Evolutionary conservation across 2,797 vertebrate genomes (phyloP), one percentile per base, ranked within the genome.

Genomic region (Eutrigla gurnardus): DNA sequence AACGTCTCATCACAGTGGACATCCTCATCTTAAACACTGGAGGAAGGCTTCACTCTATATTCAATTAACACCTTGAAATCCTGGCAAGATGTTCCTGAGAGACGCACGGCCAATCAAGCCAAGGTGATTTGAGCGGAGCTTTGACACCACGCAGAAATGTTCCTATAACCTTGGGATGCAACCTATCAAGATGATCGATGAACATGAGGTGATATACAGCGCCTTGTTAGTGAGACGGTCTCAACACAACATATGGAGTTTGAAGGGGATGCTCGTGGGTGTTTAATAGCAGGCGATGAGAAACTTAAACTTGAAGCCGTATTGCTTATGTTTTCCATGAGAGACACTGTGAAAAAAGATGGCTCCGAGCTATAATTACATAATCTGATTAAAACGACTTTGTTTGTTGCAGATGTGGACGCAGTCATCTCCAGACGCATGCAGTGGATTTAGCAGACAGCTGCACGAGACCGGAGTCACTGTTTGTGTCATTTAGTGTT

Each of bases 31-130:
- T 14, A 17, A 67, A 65, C 53, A 60, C 45, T 2, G 10, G 9
- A 59, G 45, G 36, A 53, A 1, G 40, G 54, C 25, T 60, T 63
- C n/a, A n/a, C 40, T 7, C 46, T 10, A 17, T 14, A 18, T 79
- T 79, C 73, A 65, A 63, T 70, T 54, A 69, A 49, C 45, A 65
- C 74, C 71, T 65, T 57, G 13, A 71, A 70, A 39, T 47, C 15
- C 14, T 17, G 60, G 15, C 6, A 35, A 15, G 8, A 53, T 7
- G 25, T 63, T 62, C 43, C 37, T 54, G 15, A 45, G 33, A 70
- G 35, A 39, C 17, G 49, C 5, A 13, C 14, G 57, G 52, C 54
- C 17, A 11, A 39, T 60, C 8, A 54, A 46, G 11, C 33, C 46
- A 52, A 52, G 12, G 61, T 63, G 59, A 66, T 57, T 6, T 60